Base-by-base conservation (phyloP, 2,797 vertebrate genomes). In the Phoebastria nigripes region DNA sequence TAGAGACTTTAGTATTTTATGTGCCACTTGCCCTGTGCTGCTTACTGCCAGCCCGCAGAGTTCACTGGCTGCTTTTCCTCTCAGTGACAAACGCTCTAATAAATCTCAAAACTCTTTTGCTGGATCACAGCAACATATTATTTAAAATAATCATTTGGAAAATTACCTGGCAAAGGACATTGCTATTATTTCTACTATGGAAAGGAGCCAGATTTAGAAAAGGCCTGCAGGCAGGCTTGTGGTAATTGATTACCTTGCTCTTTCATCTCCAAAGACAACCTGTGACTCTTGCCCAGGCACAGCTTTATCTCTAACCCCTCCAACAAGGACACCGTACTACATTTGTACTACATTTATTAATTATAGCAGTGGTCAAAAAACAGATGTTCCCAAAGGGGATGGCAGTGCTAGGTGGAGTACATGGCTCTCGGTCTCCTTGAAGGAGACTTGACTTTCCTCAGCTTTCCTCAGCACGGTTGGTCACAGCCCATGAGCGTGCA, bases 71-170 rank as follows among this genome's bases (percentile, higher is more conserved):
- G 90, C 69, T 80, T 71, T 52, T 87, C 61, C 76, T 69, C 83
- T 31, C 11, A 0, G 12, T 67, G 83, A 92, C 74, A 90, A 95
- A 94, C 0, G 15, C 46, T 61, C 83, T 31, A 88, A 87, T 95
- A 89, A 95, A 95, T 96, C 89, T 82, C n/a, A 11, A 16, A 62
- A 77, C 49, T 58, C 90, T 76, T 81, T 55, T 67, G 69, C 76
- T 77, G 84, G 83, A 94, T 93, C 63, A 54, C 19, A 35, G 83
- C 49, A 92, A 93, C 65, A 0, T 46, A 85, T 95, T 93, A 91
- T 93, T 96, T 91, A 72, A 95, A 96, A 95, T 66, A 96, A 95
- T 94, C 47, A 83, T 90, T 95, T 80, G 65, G 93, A 94, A 96
- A 93, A 96, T 89, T 85, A 89, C 83, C 90, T 93, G 90, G 96